phyloP scores from a whole-genome alignment of 1,140 invertebrate genomes.

The Drosophila virilis region DNA sequence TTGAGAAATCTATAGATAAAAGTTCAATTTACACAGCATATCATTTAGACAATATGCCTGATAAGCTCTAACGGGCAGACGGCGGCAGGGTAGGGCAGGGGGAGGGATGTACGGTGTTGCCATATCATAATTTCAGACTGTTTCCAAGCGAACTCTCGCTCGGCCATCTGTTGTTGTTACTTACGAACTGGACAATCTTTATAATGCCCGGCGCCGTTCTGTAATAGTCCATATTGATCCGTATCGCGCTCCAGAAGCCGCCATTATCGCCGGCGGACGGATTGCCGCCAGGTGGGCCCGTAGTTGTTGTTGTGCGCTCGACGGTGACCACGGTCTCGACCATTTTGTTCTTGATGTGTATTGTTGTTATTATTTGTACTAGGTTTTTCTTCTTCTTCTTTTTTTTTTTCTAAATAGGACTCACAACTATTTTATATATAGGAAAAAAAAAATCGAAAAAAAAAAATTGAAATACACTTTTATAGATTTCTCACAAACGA shows the following conservation, averaged over 20 bases:
- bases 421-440: neutral
- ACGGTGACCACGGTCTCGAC: constrained; percentile 89
- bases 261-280: constrained; percentile 79
- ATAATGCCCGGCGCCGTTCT: constrained; percentile 87
- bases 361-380: constrained; percentile 18
- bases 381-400: neutral
- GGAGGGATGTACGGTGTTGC: too few relatives aligned
- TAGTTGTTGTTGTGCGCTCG: constrained; percentile 86
- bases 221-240: constrained; percentile 87
- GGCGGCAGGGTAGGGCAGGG: too few relatives aligned
- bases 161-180: constrained; percentile 54
- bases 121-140: neutral
- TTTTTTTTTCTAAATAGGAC: neutral
- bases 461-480: constrained; percentile 45
- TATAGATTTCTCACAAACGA: constrained; percentile 1
- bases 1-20: constrained; percentile 57
- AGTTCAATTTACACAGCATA: constrained; percentile 47
- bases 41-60: constrained; percentile 5
- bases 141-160: too few relatives aligned
- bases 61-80: constrained; percentile 13
- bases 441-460: neutral
- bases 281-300: constrained; percentile 85
- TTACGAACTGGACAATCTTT: constrained; percentile 87
- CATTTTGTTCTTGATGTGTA: constrained; percentile 86
- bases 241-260: constrained; percentile 85